Evolutionary conservation across 2,888 invertebrate genomes (phyloP).

Genomic region (Dermolepida albohirtum): DNA sequence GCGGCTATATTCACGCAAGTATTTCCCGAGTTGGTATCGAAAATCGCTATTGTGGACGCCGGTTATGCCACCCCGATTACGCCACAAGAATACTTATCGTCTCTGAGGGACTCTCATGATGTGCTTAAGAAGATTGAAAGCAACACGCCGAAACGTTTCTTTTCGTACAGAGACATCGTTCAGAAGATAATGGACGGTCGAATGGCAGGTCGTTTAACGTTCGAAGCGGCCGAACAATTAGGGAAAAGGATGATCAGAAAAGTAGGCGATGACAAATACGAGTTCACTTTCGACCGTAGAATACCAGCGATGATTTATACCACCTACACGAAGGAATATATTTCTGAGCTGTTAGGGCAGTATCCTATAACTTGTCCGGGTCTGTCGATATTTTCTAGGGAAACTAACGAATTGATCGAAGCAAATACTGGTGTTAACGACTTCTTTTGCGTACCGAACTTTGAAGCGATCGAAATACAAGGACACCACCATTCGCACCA

Average conservation of each 20-base stretch:
- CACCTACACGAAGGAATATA: constrained; percentile 20
- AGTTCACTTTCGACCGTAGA: constrained; percentile 37
- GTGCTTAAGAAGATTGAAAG: constrained; percentile 19
- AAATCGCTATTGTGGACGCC: constrained; percentile 32
- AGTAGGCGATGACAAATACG: constrained; percentile 34
- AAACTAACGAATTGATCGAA: constrained; percentile 13
- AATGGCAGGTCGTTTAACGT: constrained; percentile 25
- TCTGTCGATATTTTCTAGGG: constrained; percentile 23
- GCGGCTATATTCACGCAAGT: constrained; percentile 31
- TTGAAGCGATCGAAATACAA: constrained; percentile 22
- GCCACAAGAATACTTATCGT: constrained; percentile 18
- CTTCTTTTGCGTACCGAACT: constrained; percentile 18
- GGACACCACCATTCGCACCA: constrained; percentile 39
- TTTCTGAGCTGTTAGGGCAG: constrained; percentile 12
- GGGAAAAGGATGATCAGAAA: constrained; percentile 33
- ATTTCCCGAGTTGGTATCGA: constrained; percentile 12
- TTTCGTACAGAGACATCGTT: constrained; percentile 32
- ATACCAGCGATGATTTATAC: constrained; percentile 24
- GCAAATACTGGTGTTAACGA: constrained; percentile 8
- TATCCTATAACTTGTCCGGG: constrained; percentile 36
- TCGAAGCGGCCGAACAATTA: constrained; percentile 35
- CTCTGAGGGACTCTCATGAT: constrained; percentile 23
- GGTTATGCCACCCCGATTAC: constrained; percentile 4
- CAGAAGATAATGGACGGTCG: constrained; percentile 32
- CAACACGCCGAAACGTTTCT: constrained; percentile 1